phyloP scores from a whole-genome alignment of 1,140 invertebrate species.

The Metopolophium dirhodum region DNA sequence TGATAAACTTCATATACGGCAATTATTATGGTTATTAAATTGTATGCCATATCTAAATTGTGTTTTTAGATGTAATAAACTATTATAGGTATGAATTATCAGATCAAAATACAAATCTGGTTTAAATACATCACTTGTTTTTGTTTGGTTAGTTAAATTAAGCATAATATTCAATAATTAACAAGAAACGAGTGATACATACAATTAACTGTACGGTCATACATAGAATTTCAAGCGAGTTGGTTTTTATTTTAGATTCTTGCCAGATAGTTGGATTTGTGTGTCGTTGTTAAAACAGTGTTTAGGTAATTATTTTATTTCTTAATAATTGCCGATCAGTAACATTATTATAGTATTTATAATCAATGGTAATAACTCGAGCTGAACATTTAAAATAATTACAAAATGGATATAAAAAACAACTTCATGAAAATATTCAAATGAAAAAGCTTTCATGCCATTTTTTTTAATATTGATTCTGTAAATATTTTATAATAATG shows the following conservation, averaged over 20 bases:
- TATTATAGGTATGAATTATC: background rate
- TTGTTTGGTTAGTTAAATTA: background rate
- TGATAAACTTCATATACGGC: background rate
- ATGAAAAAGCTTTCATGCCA: too few relatives aligned
- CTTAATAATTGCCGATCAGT: too few relatives aligned
- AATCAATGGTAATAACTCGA: too few relatives aligned
- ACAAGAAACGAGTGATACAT: background rate
- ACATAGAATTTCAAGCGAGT: background rate
- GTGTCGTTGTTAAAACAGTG: background rate
- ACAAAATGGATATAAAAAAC: too few relatives aligned
- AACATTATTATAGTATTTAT: too few relatives aligned
- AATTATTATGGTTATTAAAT: constrained; percentile 28
- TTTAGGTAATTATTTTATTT: too few relatives aligned
- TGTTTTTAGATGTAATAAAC: background rate
- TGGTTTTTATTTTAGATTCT: background rate
- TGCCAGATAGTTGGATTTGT: background rate
- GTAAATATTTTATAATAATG: too few relatives aligned
- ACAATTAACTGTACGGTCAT: too few relatives aligned
- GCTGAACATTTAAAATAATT: too few relatives aligned
- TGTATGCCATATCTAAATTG: constrained; percentile 16
- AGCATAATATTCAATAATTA: background rate
- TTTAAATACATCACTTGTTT: background rate
- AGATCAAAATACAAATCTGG: background rate
- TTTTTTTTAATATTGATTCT: too few relatives aligned
- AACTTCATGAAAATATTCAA: too few relatives aligned